A percentile compares a stretch with the other conserved stretches of the same genome.
These are phyloP conservation scores for Dendrolimus houi DNA, from an alignment of 2,888 invertebrate genomes.

Conservation along the genomic window DNA sequence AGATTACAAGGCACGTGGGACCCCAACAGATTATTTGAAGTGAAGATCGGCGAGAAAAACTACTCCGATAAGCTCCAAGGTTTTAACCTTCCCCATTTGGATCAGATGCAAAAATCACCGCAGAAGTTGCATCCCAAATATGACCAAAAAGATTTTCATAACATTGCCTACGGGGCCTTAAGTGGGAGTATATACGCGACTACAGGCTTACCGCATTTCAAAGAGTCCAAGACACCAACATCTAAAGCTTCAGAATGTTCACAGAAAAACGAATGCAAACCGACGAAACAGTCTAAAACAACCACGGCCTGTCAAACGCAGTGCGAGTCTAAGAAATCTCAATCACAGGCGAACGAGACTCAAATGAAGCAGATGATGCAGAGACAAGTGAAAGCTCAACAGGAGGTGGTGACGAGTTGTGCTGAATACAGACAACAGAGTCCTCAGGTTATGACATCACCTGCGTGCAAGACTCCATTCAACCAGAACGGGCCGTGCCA, in stretches of 20 bases:
- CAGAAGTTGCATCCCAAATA: constrained; percentile 74
- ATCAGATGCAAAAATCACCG: constrained; percentile 77
- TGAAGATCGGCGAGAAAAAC: constrained; percentile 71
- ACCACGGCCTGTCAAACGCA: constrained; percentile 66
- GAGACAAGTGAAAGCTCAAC: constrained; percentile 49
- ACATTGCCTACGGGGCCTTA: constrained; percentile 61
- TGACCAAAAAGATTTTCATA: constrained; percentile 67
- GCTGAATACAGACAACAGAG: constrained; percentile 59
- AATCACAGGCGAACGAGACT: constrained; percentile 38
- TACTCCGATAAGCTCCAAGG: constrained; percentile 78
- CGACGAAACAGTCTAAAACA: constrained; percentile 60
- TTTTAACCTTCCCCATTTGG: constrained; percentile 76
- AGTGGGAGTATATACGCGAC: constrained; percentile 58
- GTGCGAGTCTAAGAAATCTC: constrained; percentile 57
- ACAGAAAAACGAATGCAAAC: constrained; percentile 61
- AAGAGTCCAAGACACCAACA: constrained; percentile 54
- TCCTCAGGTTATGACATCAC: constrained; percentile 52
- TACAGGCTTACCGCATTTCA: constrained; percentile 57
- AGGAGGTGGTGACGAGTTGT: constrained; percentile 51
- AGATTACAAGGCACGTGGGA: constrained; percentile 72
- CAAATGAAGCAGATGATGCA: constrained; percentile 68
- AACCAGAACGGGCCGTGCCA: constrained; percentile 58
- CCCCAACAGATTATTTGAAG: constrained; percentile 63
- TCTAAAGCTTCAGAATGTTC: constrained; percentile 55
- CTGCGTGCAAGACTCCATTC: constrained; percentile 51